Evolutionary conservation across 2,113 vertebrate genomes (phyloP).

Genomic region (Hippocampus comes): DNA sequence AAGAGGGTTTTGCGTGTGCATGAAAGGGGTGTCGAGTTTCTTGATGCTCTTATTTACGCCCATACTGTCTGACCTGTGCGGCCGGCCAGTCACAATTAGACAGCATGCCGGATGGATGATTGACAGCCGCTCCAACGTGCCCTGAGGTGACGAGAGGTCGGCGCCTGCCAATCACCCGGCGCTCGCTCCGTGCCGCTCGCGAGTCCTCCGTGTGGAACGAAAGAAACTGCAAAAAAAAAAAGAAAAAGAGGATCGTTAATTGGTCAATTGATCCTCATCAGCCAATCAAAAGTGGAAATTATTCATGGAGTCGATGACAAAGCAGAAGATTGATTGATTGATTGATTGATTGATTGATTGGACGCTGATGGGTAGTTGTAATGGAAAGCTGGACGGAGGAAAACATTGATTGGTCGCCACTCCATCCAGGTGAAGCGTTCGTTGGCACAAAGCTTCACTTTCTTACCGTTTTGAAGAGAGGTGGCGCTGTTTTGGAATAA

Average conservation of each 20-base stretch:
- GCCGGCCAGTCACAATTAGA: conserved; percentile 36
- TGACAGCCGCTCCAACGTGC: conserved; percentile 27
- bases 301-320: conserved; percentile 41
- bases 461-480: not conserved
- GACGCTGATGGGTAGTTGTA: conserved; percentile 47
- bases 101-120: conserved; percentile 41
- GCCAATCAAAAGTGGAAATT: conserved; percentile 48
- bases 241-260: conserved; percentile 14
- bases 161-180: conserved; percentile 42
- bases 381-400: conserved; percentile 29
- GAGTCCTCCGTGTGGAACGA: not conserved
- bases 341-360: not conserved
- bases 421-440: not conserved
- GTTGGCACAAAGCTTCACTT: not conserved
- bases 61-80: not conserved
- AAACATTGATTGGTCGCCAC: conserved; percentile 44
- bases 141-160: conserved; percentile 47
- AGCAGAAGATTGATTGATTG: conserved; percentile 8
- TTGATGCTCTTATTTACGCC: not conserved
- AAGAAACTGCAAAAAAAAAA: not conserved
- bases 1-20: not conserved
- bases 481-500: not conserved
- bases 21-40: not conserved
- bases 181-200: not conserved
- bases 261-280: conserved; percentile 53